Evolutionary conservation across 2,888 invertebrate genomes (phyloP), one percentile per base, ranked within the genome.

Genomic region (Zaprionus lineosus): DNA sequence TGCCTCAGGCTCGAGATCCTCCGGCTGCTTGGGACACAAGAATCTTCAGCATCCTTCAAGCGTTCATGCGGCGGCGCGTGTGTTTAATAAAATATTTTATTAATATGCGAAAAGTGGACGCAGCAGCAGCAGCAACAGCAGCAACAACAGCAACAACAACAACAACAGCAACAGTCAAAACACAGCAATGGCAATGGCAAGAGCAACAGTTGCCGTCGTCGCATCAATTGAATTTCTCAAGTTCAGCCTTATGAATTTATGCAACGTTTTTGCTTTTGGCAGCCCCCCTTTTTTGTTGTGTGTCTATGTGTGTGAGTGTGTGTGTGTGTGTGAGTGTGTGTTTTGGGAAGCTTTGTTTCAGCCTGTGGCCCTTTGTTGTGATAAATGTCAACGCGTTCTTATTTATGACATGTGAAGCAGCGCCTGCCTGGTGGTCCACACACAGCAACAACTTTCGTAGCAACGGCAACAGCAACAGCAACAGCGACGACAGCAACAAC

Each of bases 361-460:
- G 57, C 53, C 52, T 58, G 41, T 14, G 55, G 86, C 82, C 79
- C 84, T 84, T 86, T 84, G 86, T 81, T 89, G 89, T 89, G 89
- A 89, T 89, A 89, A 89, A 89, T 89, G 89, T 89, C 89, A 88
- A 88, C 87, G 89, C 87, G 81, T 87, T 84, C 87, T 89, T 89
- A 89, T 89, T 89, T 89, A 89, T 89, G 89, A 89, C 89, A 89
- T 88, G 79, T 77, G 86, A 78, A 70, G 52, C 74, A 76, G 78
- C 81, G 72, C 61, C 82, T 33, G 69, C 63, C 29, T 64, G 82
- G 86, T 83, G 86, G 83, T 82, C 83, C 72, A 31, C 58, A 28
- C n/a, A n/a, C n/a, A n/a, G n/a, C n/a, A n/a, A n/a, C n/a, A n/a
- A n/a, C n/a, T n/a, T n/a, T n/a, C n/a, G n/a, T n/a, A 47, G 15